Evolutionary conservation across 30 jellyfish, hydroid and myxozoan species (phyloP).

Genomic region (Catostylus mosaicus): DNA sequence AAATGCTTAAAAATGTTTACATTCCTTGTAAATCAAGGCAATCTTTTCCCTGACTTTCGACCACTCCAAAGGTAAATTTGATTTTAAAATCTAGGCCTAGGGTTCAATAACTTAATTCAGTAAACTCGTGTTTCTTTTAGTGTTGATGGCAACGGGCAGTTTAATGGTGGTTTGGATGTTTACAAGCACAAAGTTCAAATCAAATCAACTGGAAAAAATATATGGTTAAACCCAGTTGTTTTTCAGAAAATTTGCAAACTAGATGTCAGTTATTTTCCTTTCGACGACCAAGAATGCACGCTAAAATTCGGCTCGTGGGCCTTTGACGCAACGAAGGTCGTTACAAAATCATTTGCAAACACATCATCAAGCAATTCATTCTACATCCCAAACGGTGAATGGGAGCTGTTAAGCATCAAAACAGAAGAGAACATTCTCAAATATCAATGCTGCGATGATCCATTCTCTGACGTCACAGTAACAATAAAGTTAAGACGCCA

Average conservation of each 20-base stretch:
- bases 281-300: conserved; percentile 79
- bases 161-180: conserved; percentile 65
- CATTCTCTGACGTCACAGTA: conserved; percentile 76
- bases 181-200: conserved; percentile 68
- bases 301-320: conserved; percentile 91
- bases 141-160: conserved; percentile 72
- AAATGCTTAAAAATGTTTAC: too few species aligned
- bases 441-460: conserved; percentile 77
- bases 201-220: conserved; percentile 27
- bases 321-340: conserved; percentile 64
- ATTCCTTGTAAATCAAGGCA: too few species aligned
- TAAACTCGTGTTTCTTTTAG: background rate
- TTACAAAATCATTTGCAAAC: conserved; percentile 21
- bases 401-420: conserved; percentile 58
- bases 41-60: too few species aligned
- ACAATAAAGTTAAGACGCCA: conserved; percentile 61
- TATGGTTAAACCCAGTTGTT: conserved; percentile 76
- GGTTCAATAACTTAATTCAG: background rate
- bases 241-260: conserved; percentile 73
- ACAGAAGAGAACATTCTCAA: conserved; percentile 49
- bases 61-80: too few species aligned
- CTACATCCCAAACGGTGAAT: conserved; percentile 77
- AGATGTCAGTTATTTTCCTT: conserved; percentile 84
- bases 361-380: conserved; percentile 44
- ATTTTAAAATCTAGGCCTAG: too few species aligned